phyloP scores from a whole-genome alignment of 2,797 vertebrate species.

The Acestrorhynchus altus region DNA sequence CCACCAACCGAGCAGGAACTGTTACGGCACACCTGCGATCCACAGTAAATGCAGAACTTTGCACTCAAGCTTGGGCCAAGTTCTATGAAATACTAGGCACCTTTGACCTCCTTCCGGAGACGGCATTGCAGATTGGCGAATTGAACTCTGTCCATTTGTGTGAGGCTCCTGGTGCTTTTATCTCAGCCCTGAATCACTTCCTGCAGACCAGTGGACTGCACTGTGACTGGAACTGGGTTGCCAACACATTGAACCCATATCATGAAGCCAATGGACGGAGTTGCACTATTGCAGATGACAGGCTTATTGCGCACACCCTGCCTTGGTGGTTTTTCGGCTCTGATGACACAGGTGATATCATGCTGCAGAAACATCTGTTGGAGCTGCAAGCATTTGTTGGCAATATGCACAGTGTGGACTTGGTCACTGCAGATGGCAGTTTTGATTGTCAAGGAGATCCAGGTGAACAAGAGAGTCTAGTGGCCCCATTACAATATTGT shows the following conservation, averaged over 20 bases:
- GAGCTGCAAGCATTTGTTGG: constrained; percentile 85
- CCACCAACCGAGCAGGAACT: constrained; percentile 91
- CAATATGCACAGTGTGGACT: constrained; percentile 79
- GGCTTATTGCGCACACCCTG: constrained; percentile 90
- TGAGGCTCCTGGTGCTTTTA: constrained; percentile 95
- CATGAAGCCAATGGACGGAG: constrained; percentile 88
- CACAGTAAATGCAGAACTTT: constrained; percentile 88
- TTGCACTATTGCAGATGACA: constrained; percentile 89
- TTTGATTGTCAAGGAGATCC: constrained; percentile 98
- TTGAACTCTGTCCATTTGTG: constrained; percentile 92
- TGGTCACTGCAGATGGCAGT: constrained; percentile 96
- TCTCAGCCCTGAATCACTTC: constrained; percentile 92
- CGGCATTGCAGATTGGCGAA: constrained; percentile 80
- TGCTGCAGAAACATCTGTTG: constrained; percentile 83
- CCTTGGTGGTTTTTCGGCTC: constrained; percentile 94
- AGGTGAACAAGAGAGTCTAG: constrained; percentile 92
- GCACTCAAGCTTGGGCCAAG: constrained; percentile 97
- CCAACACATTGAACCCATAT: constrained; percentile 93
- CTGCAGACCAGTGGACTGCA: constrained; percentile 82
- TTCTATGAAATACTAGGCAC: constrained; percentile 90
- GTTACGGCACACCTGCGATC: constrained; percentile 84
- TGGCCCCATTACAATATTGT: constrained; percentile 91
- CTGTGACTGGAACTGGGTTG: constrained; percentile 92
- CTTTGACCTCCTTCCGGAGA: constrained; percentile 82
- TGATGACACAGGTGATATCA: constrained; percentile 93